phyloP scores from a whole-genome alignment of 2,113 vertebrate genomes.

The Menura novaehollandiae region DNA sequence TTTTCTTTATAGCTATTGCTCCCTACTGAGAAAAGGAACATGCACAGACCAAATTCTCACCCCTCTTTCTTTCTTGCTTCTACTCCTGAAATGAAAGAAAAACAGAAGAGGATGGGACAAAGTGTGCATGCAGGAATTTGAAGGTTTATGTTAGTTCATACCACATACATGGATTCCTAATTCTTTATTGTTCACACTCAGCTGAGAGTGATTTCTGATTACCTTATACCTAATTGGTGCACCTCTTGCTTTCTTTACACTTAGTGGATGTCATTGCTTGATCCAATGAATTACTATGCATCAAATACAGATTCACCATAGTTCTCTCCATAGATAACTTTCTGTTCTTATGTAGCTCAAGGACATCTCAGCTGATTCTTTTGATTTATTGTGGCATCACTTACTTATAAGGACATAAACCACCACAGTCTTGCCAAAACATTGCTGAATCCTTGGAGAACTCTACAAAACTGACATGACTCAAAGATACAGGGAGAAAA shows the following conservation, averaged over 20 bases:
- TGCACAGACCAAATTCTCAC: background rate
- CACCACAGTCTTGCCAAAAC: background rate
- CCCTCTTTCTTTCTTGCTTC: background rate
- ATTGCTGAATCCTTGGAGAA: background rate
- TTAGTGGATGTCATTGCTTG: background rate
- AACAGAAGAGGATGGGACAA: background rate
- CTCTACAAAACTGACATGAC: background rate
- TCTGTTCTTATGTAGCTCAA: accelerated
- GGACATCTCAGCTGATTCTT: background rate
- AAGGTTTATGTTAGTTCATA: background rate
- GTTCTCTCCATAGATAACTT: background rate
- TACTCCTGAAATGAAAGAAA: background rate
- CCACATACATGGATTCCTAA: accelerated
- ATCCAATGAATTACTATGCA: background rate
- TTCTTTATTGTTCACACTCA: background rate
- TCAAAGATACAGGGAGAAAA: background rate
- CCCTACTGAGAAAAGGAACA: background rate
- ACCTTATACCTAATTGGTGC: background rate
- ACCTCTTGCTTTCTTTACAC: background rate
- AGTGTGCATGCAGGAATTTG: background rate
- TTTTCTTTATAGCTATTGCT: background rate
- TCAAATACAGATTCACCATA: background rate
- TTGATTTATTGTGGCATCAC: background rate
- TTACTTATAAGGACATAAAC: background rate
- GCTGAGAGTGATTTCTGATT: background rate